Evolutionary conservation across 2,888 invertebrate species (phyloP).

Genomic region (Epinotia nisella): DNA sequence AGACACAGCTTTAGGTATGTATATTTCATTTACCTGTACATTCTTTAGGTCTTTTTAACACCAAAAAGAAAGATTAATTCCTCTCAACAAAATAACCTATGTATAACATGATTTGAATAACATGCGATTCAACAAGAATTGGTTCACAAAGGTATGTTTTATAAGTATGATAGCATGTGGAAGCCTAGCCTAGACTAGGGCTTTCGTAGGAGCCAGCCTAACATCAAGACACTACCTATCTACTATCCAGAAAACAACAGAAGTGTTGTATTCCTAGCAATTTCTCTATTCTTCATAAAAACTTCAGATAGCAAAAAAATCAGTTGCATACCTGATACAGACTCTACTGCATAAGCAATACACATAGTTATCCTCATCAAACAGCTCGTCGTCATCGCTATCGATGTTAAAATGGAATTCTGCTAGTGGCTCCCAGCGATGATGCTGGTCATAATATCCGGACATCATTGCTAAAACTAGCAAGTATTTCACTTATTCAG

Average conservation of each 20-base stretch:
- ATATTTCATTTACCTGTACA: no score
- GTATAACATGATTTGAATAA: no score
- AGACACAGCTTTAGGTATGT: no score
- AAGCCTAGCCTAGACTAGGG: no score
- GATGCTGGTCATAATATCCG: slow-evolving; percentile 73
- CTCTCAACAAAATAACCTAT: no score
- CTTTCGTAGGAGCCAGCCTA: no score
- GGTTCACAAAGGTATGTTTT: no score
- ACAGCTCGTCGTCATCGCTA: slow-evolving; percentile 65
- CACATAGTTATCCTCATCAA: slow-evolving; percentile 81
- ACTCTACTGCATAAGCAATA: slow-evolving; percentile 89
- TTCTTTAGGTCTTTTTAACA: no score
- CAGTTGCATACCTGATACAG: slow-evolving; percentile 85
- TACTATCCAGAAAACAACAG: neutral
- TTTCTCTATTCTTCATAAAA: neutral
- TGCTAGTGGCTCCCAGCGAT: slow-evolving; percentile 88
- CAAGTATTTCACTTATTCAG: slow-evolving; percentile 6
- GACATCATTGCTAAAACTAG: slow-evolving; percentile 65
- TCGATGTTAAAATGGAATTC: slow-evolving; percentile 84
- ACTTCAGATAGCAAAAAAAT: neutral
- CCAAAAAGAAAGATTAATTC: no score
- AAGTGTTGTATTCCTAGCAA: neutral
- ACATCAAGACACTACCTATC: no score
- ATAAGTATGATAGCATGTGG: no score
- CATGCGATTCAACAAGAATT: no score